phyloP scores from a whole-genome alignment of 2,888 invertebrate genomes.

The Beris chalybata region DNA sequence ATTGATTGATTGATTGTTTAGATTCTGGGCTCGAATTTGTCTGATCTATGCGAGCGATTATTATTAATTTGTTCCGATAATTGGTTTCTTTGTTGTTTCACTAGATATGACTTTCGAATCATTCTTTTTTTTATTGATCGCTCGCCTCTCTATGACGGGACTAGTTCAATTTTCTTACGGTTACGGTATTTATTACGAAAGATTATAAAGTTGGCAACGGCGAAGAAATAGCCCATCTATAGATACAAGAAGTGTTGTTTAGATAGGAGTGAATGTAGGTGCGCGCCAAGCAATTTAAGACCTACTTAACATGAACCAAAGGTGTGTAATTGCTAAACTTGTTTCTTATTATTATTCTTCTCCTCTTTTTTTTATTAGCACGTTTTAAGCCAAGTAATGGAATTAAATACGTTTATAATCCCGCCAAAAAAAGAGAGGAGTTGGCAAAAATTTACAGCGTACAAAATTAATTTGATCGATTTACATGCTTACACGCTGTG shows the following conservation, averaged over 20 bases:
- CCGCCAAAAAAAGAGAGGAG: not conserved
- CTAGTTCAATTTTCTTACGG: not conserved
- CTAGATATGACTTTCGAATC: slow-evolving; percentile 16
- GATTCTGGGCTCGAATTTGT: slow-evolving; percentile 34
- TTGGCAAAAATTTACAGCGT: not conserved
- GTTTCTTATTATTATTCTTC: too few relatives aligned
- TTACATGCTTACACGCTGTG: slow-evolving; percentile 12
- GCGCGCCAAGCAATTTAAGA: too few relatives aligned
- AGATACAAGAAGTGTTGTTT: too few relatives aligned
- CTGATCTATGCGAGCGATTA: slow-evolving; percentile 39
- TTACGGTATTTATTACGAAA: slow-evolving; percentile 2
- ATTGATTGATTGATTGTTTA: slow-evolving; percentile 40
- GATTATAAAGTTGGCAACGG: too few relatives aligned
- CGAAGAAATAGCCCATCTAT: too few relatives aligned
- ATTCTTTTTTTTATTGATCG: slow-evolving; percentile 1
- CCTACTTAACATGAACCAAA: too few relatives aligned
- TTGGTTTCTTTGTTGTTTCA: slow-evolving; percentile 39
- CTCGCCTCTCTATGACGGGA: not conserved
- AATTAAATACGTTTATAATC: too few relatives aligned
- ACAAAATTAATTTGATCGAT: slow-evolving; percentile 19
- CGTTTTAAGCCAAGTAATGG: too few relatives aligned
- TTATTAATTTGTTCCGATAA: slow-evolving; percentile 40
- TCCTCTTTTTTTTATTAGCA: too few relatives aligned
- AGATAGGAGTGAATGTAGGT: too few relatives aligned
- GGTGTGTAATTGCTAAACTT: too few relatives aligned